Evolutionary conservation across 2,797 vertebrate genomes (phyloP), one percentile per base, ranked within the genome.

Genomic region (Chrysocyon brachyurus): DNA sequence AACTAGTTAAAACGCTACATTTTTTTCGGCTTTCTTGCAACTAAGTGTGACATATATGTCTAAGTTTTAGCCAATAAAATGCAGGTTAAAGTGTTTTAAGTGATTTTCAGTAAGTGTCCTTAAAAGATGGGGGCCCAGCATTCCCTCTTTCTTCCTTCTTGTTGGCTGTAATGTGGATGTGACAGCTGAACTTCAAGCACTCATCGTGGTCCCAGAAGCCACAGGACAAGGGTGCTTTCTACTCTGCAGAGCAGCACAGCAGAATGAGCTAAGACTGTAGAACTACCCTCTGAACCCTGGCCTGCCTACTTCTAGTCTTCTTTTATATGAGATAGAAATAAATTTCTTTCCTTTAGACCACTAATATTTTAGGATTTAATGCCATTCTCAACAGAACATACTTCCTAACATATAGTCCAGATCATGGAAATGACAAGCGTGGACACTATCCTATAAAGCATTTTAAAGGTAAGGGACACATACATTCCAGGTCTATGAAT

Each of bases 361-460:
- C 6, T n/a, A 16, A n/a, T 49, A 78, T 88, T 91, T 92, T 91
- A 88, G 86, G 86, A 95, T 91, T 91, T 95, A 82, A 75, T 12
- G 31, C 49, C 90, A 70, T 63, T 96, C 68, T 96, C 31, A 61
- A 68, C 33, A 84, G 68, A 96, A 94, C 16, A 87, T 19, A 85
- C 26, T 95, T 93, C 77, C 83, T 83, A 79, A 79, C 22, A 54
- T 26, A 87, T n/a, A 16, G 61, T 81, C 63, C 19, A 79, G 66
- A 94, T 19, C 68, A 63, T 57, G 26, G 87, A 36, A 94, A 31
- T 52, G 84, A 63, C 91, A 93, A 87, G 82, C 49, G 72, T 56
- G 49, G 28, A 57, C 68, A 95, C 82, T 49, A 82, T 49, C 59
- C 64, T 19, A 59, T 63, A 57, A 59, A 64, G 54, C 64, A 79